Evolutionary conservation across 2,797 vertebrate genomes (phyloP).

Genomic region (Enteromius thamalakanensis): DNA sequence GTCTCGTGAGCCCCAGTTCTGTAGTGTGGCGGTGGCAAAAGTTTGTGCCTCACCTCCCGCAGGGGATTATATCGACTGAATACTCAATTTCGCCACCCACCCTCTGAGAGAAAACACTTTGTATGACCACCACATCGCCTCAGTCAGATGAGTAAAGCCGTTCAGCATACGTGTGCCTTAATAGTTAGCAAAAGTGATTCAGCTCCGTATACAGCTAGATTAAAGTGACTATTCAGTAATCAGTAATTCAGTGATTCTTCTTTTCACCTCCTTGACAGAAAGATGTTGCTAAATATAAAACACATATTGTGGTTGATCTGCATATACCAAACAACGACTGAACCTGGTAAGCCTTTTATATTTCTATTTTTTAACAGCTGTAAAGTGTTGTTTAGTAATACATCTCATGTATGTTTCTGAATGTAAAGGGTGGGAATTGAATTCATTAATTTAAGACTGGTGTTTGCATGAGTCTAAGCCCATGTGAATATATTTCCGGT

Average conservation of each 20-base stretch:
- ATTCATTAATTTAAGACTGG: not conserved
- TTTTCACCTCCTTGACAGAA: constrained; percentile 70
- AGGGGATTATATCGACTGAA: constrained; percentile 60
- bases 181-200: constrained; percentile 25
- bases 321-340: constrained; percentile 77
- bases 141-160: constrained; percentile 11
- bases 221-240: not conserved
- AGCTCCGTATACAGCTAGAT: not conserved
- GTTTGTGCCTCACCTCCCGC: constrained; percentile 64
- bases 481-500: not conserved
- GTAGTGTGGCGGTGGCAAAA: constrained; percentile 40
- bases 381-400: not conserved
- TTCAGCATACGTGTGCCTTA: constrained; percentile 18
- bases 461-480: not conserved
- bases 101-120: constrained; percentile 61
- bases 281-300: constrained; percentile 91
- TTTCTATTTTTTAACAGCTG: not conserved
- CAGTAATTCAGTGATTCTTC: constrained; percentile 35
- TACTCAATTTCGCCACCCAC: constrained; percentile 65
- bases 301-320: constrained; percentile 90
- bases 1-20: constrained; percentile 24
- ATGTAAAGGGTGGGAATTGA: not conserved
- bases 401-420: not conserved
- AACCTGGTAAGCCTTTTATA: constrained; percentile 69
- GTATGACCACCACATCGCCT: constrained; percentile 56